These are phyloP conservation scores for Lophotis ruficrista DNA, from an alignment of 2,113 vertebrate genomes.

Conservation along the genomic window DNA sequence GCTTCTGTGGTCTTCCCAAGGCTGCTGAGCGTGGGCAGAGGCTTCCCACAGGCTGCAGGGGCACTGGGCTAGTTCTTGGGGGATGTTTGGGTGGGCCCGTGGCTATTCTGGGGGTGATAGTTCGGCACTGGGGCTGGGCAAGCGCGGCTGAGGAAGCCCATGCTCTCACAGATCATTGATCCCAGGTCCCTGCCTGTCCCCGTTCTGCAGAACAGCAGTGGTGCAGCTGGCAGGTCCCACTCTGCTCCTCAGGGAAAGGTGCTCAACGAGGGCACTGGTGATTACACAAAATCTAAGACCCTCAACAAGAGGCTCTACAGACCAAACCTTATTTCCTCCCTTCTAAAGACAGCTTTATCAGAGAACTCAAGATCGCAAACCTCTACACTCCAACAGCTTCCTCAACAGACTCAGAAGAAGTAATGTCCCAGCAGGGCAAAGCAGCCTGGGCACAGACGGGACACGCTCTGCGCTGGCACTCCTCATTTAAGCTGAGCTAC, in stretches of 20 bases:
- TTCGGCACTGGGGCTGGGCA: not conserved
- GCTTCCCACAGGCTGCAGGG: not conserved
- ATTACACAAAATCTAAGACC: not conserved
- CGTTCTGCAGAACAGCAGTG: not conserved
- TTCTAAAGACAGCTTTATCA: not conserved
- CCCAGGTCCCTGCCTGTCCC: not conserved
- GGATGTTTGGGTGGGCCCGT: not conserved
- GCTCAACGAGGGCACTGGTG: rapidly evolving
- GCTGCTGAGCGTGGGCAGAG: not conserved
- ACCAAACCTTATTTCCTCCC: not conserved
- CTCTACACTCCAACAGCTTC: not conserved
- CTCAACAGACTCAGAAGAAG: not conserved
- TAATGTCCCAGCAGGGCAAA: not conserved
- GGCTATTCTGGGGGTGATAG: not conserved
- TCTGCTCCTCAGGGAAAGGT: not conserved
- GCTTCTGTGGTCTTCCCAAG: not conserved
- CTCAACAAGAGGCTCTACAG: rapidly evolving
- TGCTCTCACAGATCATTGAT: not conserved
- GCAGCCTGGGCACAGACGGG: not conserved
- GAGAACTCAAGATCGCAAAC: not conserved
- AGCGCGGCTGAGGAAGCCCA: not conserved
- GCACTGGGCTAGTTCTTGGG: rapidly evolving
- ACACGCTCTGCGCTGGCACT: rapidly evolving
- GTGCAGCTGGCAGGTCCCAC: not conserved
- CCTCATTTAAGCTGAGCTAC: not conserved